Percentiles rank a stretch among this genome's conserved stretches.
These are phyloP conservation scores for Tetanocera ferruginea DNA, from an alignment of 2,888 invertebrate genomes.

Conservation along the genomic window DNA sequence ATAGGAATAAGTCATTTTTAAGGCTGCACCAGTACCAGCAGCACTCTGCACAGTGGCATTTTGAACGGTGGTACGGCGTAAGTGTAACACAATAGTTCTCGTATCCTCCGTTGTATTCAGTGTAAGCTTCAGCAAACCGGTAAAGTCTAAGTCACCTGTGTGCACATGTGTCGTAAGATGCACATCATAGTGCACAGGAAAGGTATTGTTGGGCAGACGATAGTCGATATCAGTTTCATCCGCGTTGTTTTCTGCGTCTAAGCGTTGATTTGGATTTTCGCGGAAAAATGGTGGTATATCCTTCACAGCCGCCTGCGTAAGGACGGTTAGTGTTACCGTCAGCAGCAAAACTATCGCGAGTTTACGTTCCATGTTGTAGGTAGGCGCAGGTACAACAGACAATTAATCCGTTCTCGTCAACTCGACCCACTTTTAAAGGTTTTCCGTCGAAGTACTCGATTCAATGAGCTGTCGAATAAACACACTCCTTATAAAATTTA, in stretches of 20 bases:
- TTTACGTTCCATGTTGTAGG: conserved; percentile 49
- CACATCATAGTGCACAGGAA: conserved; percentile 72
- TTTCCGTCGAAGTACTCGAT: neutral
- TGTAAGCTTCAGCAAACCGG: conserved; percentile 56
- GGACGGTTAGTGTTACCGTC: conserved; percentile 43
- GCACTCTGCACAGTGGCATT: conserved; percentile 50
- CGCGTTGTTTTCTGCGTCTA: neutral
- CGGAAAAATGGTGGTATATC: conserved; percentile 42
- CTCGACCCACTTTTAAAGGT: neutral
- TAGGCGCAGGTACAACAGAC: conserved; percentile 32
- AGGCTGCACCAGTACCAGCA: neutral
- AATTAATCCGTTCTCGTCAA: neutral
- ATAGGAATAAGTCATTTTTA: conserved; percentile 36
- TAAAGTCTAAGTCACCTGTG: conserved; percentile 54
- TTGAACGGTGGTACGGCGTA: conserved; percentile 52
- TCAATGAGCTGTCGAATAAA: no score
- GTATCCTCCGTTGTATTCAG: conserved; percentile 51
- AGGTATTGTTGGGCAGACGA: conserved; percentile 72
- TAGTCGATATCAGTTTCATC: conserved; percentile 57
- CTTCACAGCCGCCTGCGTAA: conserved; percentile 30
- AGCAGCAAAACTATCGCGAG: conserved; percentile 15
- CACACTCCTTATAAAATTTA: no score
- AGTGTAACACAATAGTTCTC: conserved; percentile 57
- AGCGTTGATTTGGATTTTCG: conserved; percentile 40
- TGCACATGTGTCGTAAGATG: conserved; percentile 60